Conservation (phyloP, 2,888 invertebrate species). For the Temnothorax rugatulus region DNA sequence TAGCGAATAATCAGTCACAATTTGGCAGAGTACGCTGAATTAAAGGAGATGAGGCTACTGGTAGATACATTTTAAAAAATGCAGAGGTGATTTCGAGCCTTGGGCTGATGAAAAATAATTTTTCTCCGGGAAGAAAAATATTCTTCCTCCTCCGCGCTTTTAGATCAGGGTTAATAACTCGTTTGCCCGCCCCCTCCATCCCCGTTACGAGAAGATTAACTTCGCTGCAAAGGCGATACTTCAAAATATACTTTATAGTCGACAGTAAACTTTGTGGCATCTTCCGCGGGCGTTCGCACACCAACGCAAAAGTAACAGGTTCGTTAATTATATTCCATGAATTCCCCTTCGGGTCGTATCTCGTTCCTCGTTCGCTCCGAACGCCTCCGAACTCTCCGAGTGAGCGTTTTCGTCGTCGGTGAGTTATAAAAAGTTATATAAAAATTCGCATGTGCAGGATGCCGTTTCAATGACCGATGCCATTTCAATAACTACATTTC, state of each 20-base stretch:
- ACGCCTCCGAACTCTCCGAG: neutral
- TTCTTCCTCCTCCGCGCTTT: neutral
- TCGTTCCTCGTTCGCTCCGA: neutral
- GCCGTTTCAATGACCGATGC: conserved; percentile 27
- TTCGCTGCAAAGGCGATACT: conserved; percentile 3
- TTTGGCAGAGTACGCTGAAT: neutral
- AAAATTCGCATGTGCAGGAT: conserved; percentile 20
- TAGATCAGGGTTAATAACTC: conserved; percentile 28
- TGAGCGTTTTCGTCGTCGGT: neutral
- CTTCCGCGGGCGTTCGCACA: conserved; percentile 24
- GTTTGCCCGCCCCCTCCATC: no score
- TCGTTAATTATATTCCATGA: conserved; percentile 45
- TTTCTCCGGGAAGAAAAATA: neutral
- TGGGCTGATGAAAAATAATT: neutral
- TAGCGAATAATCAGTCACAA: conserved; percentile 23
- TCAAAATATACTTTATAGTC: conserved; percentile 32
- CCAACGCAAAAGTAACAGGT: conserved; percentile 29
- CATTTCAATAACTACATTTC: conserved; percentile 53
- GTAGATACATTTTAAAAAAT: neutral
- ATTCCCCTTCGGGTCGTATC: conserved; percentile 9
- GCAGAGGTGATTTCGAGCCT: neutral
- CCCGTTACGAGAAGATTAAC: conserved; percentile 3
- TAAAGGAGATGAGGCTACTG: neutral
- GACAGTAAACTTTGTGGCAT: conserved; percentile 28
- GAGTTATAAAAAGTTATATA: conserved; percentile 27